Percentiles rank a stretch among this genome's conserved stretches.
phyloP scores from a whole-genome alignment of 2,888 invertebrate species.

The Chesias legatella region DNA sequence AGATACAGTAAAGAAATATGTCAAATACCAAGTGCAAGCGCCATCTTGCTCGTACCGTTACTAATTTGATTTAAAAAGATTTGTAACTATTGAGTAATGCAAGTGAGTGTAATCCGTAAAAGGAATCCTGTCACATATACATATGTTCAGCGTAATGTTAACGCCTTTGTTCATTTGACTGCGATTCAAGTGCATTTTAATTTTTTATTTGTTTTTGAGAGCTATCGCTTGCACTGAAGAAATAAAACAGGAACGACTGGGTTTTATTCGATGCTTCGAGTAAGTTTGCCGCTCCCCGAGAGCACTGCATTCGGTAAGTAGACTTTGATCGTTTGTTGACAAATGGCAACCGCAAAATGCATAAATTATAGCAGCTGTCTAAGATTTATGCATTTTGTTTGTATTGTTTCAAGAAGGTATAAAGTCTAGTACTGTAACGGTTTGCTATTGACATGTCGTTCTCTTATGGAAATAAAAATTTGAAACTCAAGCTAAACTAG shows the following conservation, averaged over 20 bases:
- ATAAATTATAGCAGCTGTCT: no score
- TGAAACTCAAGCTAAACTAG: no score
- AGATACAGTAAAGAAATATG: no score
- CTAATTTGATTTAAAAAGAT: no score
- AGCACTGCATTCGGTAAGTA: slow-evolving; percentile 4
- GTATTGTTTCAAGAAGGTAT: no score
- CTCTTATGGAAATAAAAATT: no score
- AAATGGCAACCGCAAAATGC: background rate
- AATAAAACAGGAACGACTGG: slow-evolving; percentile 8
- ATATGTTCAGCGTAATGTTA: slow-evolving; percentile 24
- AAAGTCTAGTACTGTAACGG: no score
- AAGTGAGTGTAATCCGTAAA: slow-evolving; percentile 18
- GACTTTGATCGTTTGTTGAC: slow-evolving; percentile 6
- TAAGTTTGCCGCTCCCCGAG: background rate
- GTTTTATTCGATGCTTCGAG: slow-evolving; percentile 5
- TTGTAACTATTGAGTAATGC: no score
- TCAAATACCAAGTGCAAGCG: no score
- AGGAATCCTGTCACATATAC: slow-evolving; percentile 30
- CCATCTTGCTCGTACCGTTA: no score
- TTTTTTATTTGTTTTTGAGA: slow-evolving; percentile 23
- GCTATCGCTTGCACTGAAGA: slow-evolving; percentile 5
- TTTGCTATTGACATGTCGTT: no score
- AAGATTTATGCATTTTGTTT: no score
- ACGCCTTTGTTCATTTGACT: slow-evolving; percentile 21
- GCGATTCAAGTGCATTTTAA: slow-evolving; percentile 30